Percentiles rank a stretch among this genome's conserved stretches.
These are phyloP conservation scores for Carettochelys insculpta DNA, from an alignment of 2,113 vertebrate genomes.

Conservation along the genomic window DNA sequence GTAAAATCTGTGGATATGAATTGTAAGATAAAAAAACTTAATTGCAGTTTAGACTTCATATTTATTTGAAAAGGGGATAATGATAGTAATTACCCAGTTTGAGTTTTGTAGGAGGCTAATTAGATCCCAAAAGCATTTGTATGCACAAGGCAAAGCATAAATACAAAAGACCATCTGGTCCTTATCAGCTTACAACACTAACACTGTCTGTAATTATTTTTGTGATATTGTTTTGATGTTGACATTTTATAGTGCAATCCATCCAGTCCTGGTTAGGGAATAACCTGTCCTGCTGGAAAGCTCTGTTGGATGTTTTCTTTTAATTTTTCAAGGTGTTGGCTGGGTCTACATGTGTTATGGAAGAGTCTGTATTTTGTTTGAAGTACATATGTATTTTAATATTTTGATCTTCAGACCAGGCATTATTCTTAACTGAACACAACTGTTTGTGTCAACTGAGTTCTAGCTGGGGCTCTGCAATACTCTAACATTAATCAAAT, in stretches of 20 bases:
- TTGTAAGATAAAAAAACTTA: conserved; percentile 81
- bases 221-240: conserved; percentile 83
- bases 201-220: conserved; percentile 84
- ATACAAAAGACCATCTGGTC: conserved; percentile 88
- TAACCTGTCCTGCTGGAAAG: conserved; percentile 66
- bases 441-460: background rate
- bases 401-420: background rate
- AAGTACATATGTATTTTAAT: background rate
- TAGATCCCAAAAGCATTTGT: conserved; percentile 87
- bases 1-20: conserved; percentile 75
- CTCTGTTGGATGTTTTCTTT: conserved; percentile 1
- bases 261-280: conserved; percentile 67
- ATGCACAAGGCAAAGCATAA: conserved; percentile 81
- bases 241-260: conserved; percentile 78
- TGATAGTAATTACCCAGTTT: conserved; percentile 90
- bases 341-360: background rate
- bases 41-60: conserved; percentile 89
- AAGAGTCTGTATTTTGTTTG: conserved; percentile 24
- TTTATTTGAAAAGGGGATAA: conserved; percentile 89
- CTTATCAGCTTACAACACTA: conserved; percentile 83
- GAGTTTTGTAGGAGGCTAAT: conserved; percentile 88
- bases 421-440: background rate
- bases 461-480: conserved; percentile 22
- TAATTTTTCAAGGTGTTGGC: background rate
- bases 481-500: conserved; percentile 6